Conservation (phyloP, 2,113 vertebrate species). For the Oplegnathus fasciatus region DNA sequence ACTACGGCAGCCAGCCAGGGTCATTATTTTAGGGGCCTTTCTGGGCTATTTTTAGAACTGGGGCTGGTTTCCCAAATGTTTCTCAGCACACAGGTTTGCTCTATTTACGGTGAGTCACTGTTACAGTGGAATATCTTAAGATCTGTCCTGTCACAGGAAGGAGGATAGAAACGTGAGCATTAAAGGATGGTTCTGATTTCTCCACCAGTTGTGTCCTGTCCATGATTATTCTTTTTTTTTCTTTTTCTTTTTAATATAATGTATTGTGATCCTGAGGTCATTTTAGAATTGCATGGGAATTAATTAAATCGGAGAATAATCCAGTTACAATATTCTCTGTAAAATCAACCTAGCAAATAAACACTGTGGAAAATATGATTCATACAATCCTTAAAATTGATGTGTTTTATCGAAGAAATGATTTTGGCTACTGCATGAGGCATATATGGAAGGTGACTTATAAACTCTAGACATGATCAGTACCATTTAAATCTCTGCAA, state of each 20-base stretch:
- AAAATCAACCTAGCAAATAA: neutral
- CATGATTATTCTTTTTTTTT: no score
- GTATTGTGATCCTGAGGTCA: neutral
- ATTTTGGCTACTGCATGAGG: neutral
- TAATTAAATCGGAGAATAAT: neutral
- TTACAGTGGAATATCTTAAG: neutral
- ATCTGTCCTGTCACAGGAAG: neutral
- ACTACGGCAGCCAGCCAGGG: constrained; percentile 64
- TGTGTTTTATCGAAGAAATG: neutral
- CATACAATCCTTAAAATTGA: no score
- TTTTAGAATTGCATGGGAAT: neutral
- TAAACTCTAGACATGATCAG: neutral
- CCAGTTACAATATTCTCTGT: neutral
- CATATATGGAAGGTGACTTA: neutral
- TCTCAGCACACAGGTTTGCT: constrained; percentile 18
- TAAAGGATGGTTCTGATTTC: neutral
- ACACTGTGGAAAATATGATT: neutral
- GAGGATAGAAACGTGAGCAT: neutral
- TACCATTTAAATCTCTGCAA: neutral
- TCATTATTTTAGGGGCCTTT: constrained; percentile 76
- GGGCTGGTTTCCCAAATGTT: constrained; percentile 50
- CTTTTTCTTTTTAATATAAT: no score
- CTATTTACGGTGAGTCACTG: neutral
- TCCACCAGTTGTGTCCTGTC: neutral
- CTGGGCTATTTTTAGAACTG: constrained; percentile 60